Base-by-base conservation (phyloP, 1,140 invertebrate genomes). In the Argopecten irradians region DNA sequence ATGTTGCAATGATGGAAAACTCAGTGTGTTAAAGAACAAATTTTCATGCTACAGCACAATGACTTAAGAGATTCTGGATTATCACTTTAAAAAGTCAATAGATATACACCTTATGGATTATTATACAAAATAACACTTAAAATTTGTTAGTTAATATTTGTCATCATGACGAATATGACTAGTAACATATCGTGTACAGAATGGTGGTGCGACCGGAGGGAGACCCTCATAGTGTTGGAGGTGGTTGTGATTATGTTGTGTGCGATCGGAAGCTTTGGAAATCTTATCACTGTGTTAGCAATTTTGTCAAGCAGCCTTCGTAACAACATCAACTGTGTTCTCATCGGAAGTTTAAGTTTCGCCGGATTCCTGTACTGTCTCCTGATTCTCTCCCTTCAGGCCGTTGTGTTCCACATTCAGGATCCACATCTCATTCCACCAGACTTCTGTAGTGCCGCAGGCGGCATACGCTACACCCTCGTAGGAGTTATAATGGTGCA, bases 281-380 rank as follows among this genome's bases (percentile, higher is more conserved):
- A 94, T 86, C 89, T 92, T 16, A 90, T 94, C n/a, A 94, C 94
- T 9, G 92, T 94, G 5, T 88, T 94, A 13, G 94, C 94, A n/a
- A 94, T 94, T 39, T 34, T 93, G 33, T 93, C 92, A 22, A 93
- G 93, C 33, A 92, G 92, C 82, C 89, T 94, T 5, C 87, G 92
- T 22, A 92, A 88, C 85, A 93, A 93, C 82, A 90, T 94, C n/a
- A 94, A 94, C 91, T 93, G 94, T 82, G 92, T 94, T 83, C 88
- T 94, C 2, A 94, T 94, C 85, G 93, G 94, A 28, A 93, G 93
- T 88, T 91, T 93, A 82, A 94, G 94, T 86, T 86, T 93, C 71
- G 93, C 93, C n/a, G 92, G 92, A 88, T 92, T 92, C 84, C 43
- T 94, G 32, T 94, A 94, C 86, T 93, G 92, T 84, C 83, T 87